A percentile compares a stretch with the other conserved stretches of the same genome.
phyloP scores from a whole-genome alignment of 2,888 invertebrate genomes.

The Watsonalla binaria region DNA sequence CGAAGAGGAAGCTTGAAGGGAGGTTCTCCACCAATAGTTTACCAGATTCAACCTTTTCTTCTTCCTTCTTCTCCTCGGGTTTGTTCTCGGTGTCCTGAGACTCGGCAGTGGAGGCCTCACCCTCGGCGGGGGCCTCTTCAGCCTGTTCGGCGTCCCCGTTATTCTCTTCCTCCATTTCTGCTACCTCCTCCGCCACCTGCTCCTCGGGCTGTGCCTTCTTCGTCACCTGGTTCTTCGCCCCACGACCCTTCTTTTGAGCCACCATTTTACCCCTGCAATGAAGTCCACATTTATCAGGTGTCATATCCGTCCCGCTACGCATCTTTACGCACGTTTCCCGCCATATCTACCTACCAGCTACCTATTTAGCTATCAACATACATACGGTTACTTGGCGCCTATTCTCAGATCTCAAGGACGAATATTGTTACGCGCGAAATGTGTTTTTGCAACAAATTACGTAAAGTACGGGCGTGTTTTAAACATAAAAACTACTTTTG shows the following conservation, averaged over 20 bases:
- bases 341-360: constrained; percentile 31
- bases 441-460: constrained; percentile 23
- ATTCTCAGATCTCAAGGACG: constrained; percentile 59
- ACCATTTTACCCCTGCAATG: constrained; percentile 52
- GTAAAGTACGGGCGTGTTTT: constrained; percentile 16
- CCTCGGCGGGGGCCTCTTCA: constrained; percentile 18
- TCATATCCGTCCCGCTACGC: constrained; percentile 14
- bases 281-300: constrained; percentile 13
- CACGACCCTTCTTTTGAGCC: constrained; percentile 69
- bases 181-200: constrained; percentile 42
- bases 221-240: constrained; percentile 59
- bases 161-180: constrained; percentile 52
- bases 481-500: constrained; percentile 23
- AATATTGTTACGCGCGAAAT: constrained; percentile 43
- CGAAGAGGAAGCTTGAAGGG: constrained; percentile 67
- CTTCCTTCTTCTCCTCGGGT: constrained; percentile 45
- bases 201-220: constrained; percentile 44
- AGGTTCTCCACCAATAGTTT: constrained; percentile 72
- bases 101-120: constrained; percentile 27
- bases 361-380: constrained; percentile 23
- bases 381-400: constrained; percentile 52
- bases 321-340: constrained; percentile 46
- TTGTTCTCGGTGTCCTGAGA: constrained; percentile 39
- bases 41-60: constrained; percentile 71
- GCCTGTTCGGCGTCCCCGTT: constrained; percentile 52